Conservation (phyloP, 2,113 vertebrate species). For the Archilochus colubris region DNA sequence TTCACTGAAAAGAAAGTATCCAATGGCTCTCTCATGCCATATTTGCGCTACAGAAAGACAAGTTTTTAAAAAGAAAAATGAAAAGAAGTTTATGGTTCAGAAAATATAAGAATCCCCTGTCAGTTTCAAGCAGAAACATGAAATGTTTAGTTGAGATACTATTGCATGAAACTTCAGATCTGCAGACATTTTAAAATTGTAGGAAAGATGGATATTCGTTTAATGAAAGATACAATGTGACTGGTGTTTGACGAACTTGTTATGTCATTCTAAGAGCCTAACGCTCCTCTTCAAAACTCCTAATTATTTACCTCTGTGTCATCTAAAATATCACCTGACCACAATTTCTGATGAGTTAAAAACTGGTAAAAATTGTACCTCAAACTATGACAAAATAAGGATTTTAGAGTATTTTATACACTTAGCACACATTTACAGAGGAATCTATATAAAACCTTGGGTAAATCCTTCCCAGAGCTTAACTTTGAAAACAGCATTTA, state of each 20-base stretch:
- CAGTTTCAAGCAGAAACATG: rapidly evolving
- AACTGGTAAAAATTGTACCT: neutral
- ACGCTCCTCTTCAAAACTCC: neutral
- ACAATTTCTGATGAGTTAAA: neutral
- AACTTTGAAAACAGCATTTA: neutral
- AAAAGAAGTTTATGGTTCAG: neutral
- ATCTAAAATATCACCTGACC: neutral
- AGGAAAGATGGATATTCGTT: neutral
- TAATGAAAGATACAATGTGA: neutral
- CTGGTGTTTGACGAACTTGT: neutral
- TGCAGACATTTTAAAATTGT: neutral
- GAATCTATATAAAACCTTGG: neutral
- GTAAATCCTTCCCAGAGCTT: neutral
- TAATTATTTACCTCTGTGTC: neutral
- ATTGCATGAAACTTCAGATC: neutral
- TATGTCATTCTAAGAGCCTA: neutral
- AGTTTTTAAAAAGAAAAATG: neutral
- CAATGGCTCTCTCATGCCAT: neutral
- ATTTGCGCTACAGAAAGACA: neutral
- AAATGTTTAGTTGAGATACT: neutral
- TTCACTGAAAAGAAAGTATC: neutral
- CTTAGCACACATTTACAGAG: neutral
- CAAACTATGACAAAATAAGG: neutral
- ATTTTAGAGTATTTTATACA: neutral
- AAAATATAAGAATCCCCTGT: neutral